Conservation (phyloP, 2,888 invertebrate species). For the Diarsia brunnea region DNA sequence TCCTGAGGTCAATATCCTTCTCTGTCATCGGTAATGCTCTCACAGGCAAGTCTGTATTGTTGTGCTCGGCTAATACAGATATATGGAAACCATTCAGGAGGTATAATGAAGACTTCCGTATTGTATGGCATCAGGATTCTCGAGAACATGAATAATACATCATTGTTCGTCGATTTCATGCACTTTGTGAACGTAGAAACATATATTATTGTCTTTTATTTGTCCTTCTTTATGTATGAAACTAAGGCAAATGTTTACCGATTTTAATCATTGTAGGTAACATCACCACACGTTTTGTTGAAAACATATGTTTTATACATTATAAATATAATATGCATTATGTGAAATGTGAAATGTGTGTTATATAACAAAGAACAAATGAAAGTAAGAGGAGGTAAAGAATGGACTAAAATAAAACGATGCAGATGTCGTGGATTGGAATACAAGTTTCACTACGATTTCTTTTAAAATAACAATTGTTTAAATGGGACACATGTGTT, state of each 20-base stretch:
- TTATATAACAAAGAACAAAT: slow-evolving; percentile 40
- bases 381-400: slow-evolving; percentile 41
- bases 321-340: not conserved
- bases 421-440: not conserved
- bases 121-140: slow-evolving; percentile 32
- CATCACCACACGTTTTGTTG: slow-evolving; percentile 4
- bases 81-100: slow-evolving; percentile 52
- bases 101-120: slow-evolving; percentile 55
- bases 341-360: slow-evolving; percentile 18
- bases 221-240: slow-evolving; percentile 31
- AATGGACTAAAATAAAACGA: slow-evolving; percentile 23
- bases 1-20: slow-evolving; percentile 82
- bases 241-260: slow-evolving; percentile 12
- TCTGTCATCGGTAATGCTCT: slow-evolving; percentile 74
- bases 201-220: slow-evolving; percentile 38
- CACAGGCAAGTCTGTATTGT: slow-evolving; percentile 58
- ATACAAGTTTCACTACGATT: slow-evolving; percentile 23
- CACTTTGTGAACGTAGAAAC: slow-evolving; percentile 25
- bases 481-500: slow-evolving; percentile 42
- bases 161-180: slow-evolving; percentile 42
- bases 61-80: slow-evolving; percentile 53
- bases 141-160: slow-evolving; percentile 42
- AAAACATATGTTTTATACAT: slow-evolving; percentile 5
- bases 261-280: slow-evolving; percentile 14
- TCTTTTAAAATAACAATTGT: slow-evolving; percentile 24